Evolutionary conservation across 2,888 invertebrate species (phyloP).

Genomic region (Drosophila kanekoi): DNA sequence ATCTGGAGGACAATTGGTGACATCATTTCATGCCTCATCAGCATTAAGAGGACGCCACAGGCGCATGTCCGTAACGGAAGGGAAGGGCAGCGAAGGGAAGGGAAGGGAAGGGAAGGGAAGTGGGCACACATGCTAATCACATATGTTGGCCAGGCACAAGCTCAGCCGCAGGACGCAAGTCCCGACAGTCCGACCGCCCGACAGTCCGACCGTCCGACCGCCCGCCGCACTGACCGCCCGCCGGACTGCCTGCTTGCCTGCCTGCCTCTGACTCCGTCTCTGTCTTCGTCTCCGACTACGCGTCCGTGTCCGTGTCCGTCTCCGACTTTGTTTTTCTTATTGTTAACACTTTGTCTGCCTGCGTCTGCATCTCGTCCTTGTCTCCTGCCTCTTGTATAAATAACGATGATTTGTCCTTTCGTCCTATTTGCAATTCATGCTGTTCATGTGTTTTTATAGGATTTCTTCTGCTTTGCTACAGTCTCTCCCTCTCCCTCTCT

Average conservation of each 20-base stretch:
- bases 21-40: constrained; percentile 83
- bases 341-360: constrained; percentile 65
- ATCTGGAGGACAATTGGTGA: constrained; percentile 65
- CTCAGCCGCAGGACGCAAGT: constrained; percentile 13
- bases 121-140: constrained; percentile 74
- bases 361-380: constrained; percentile 35
- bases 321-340: constrained; percentile 73
- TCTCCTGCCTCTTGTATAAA: constrained; percentile 72
- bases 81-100: no score
- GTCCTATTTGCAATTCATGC: constrained; percentile 80
- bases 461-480: constrained; percentile 62
- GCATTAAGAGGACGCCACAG: constrained; percentile 70
- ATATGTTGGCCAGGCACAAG: constrained; percentile 71
- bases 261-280: constrained; percentile 13
- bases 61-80: constrained; percentile 3
- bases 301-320: constrained; percentile 21
- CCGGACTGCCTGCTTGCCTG: constrained; percentile 1
- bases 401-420: constrained; percentile 72
- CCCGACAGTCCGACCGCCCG: constrained; percentile 36
- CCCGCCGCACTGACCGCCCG: constrained; percentile 34
- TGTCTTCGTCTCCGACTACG: constrained; percentile 36
- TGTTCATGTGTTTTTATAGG: constrained; percentile 76
- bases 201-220: constrained; percentile 28
- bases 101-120: not conserved
- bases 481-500: constrained; percentile 1